phyloP scores from a whole-genome alignment of 1,140 invertebrate species.

The Drosophila mauritiana region DNA sequence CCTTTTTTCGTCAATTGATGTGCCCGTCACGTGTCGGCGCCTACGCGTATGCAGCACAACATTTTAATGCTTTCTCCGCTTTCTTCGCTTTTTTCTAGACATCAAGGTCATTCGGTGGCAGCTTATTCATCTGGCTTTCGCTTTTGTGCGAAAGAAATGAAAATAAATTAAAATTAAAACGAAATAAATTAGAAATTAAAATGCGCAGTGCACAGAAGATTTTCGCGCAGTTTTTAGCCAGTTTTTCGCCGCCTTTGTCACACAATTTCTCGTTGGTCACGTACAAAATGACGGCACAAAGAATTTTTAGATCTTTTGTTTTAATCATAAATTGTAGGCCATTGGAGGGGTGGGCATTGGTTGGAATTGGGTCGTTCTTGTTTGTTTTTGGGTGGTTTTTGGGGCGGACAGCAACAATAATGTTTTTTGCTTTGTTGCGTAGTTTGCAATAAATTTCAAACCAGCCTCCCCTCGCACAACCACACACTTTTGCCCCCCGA shows the following conservation, averaged over 20 bases:
- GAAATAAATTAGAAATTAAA: conserved; percentile 70
- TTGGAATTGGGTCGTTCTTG: not conserved
- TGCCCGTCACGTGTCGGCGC: conserved; percentile 57
- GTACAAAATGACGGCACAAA: conserved; percentile 46
- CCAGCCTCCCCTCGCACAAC: conserved; percentile 4
- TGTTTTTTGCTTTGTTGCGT: conserved; percentile 51
- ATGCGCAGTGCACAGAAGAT: conserved; percentile 27
- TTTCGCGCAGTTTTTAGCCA: conserved; percentile 16
- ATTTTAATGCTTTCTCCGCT: conserved; percentile 53
- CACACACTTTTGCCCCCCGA: conserved; percentile 12
- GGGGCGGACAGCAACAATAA: conserved; percentile 41
- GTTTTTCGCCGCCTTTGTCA: conserved; percentile 23
- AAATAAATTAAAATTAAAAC: conserved; percentile 77
- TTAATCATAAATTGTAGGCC: conserved; percentile 70
- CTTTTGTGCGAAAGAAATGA: conserved; percentile 1
- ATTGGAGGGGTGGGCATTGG: not conserved
- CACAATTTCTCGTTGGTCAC: conserved; percentile 49
- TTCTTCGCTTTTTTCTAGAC: not conserved
- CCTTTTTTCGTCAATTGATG: conserved; percentile 17
- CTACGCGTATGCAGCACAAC: conserved; percentile 52
- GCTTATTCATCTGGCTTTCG: conserved; percentile 5
- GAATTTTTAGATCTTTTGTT: conserved; percentile 70
- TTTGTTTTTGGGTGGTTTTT: not conserved
- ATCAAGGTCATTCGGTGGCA: conserved; percentile 14
- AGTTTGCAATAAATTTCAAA: conserved; percentile 72